Conservation (phyloP, 2,113 vertebrate genomes). For the Girardinichthys multiradiatus region DNA sequence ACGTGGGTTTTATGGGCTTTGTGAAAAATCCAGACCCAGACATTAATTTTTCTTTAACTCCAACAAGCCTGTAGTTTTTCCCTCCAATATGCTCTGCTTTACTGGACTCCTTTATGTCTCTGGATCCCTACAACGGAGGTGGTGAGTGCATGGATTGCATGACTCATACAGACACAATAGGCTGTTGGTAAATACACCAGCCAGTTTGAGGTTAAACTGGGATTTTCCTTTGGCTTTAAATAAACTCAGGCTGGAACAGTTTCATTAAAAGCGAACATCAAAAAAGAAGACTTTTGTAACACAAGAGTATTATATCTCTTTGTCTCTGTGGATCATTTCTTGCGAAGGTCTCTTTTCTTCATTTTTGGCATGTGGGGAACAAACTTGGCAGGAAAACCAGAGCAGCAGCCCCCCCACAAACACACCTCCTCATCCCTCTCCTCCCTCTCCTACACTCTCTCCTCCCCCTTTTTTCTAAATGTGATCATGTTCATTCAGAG, state of each 20-base stretch:
- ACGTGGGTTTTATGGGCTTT: background rate
- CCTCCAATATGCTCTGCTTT: background rate
- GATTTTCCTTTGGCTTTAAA: background rate
- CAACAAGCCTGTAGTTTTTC: background rate
- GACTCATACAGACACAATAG: conserved; percentile 11
- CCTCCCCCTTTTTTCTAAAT: conserved; percentile 27
- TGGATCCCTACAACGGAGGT: background rate
- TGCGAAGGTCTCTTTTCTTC: conserved; percentile 19
- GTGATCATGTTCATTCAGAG: conserved; percentile 52
- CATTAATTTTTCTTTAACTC: background rate
- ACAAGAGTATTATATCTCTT: background rate
- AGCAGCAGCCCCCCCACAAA: background rate
- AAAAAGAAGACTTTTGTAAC: background rate
- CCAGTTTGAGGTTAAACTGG: background rate
- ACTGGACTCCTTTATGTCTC: background rate
- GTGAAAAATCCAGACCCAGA: background rate
- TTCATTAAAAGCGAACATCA: background rate
- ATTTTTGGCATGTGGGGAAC: conserved; percentile 27
- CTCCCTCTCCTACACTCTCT: conserved; percentile 3
- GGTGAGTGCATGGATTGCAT: background rate
- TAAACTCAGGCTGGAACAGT: background rate
- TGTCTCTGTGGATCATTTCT: conserved; percentile 4
- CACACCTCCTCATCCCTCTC: background rate
- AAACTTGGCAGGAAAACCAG: conserved; percentile 59
- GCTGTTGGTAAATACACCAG: background rate